These are phyloP conservation scores for Spicauda simplicius DNA, from an alignment of 2,888 invertebrate species.

Conservation along the genomic window DNA sequence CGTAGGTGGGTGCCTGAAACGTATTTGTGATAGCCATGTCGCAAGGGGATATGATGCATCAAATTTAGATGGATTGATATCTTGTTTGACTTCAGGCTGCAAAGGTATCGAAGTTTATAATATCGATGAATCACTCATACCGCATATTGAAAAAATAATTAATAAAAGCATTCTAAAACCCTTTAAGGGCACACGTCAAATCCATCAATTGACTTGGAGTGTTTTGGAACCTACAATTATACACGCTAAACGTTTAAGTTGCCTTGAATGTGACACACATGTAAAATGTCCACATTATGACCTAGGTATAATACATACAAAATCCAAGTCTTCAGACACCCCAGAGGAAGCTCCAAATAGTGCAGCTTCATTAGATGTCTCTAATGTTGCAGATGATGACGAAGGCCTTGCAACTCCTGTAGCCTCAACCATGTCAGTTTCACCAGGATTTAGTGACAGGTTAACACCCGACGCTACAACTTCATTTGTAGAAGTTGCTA, in stretches of 20 bases:
- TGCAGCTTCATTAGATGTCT: too few relatives aligned
- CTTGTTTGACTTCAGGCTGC: background rate
- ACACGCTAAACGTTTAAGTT: constrained; percentile 11
- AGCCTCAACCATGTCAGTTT: too few relatives aligned
- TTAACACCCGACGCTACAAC: too few relatives aligned
- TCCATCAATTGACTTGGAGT: constrained; percentile 13
- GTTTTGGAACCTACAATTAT: constrained; percentile 5
- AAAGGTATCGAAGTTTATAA: background rate
- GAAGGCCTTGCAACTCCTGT: too few relatives aligned
- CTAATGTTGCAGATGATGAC: too few relatives aligned
- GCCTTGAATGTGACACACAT: constrained; percentile 6
- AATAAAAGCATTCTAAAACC: background rate
- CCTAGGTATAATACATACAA: background rate
- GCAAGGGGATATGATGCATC: too few relatives aligned
- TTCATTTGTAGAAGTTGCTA: too few relatives aligned
- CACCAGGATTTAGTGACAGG: too few relatives aligned
- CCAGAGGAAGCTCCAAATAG: too few relatives aligned
- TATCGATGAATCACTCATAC: background rate
- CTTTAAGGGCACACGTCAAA: constrained; percentile 3
- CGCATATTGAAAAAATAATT: background rate
- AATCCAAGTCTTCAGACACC: too few relatives aligned
- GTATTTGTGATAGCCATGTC: background rate
- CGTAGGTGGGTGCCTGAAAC: constrained; percentile 2
- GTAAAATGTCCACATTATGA: constrained; percentile 8
- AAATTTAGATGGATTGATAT: background rate